Evolutionary conservation across 1,140 invertebrate species (phyloP), one percentile per base, ranked within the genome.

Genomic region (Microplitis mediator): DNA sequence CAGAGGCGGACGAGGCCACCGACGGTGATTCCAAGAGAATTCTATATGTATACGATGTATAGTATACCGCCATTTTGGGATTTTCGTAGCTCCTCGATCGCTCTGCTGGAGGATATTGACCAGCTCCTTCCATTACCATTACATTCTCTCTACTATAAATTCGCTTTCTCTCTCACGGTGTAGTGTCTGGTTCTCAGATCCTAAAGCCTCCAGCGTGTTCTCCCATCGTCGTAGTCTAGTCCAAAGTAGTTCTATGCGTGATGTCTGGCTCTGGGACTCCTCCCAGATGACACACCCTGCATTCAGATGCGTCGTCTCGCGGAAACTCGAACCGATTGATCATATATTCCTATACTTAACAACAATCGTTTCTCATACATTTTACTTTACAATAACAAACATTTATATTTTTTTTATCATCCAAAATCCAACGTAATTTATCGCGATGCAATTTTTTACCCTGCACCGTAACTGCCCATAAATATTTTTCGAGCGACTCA

Each of bases 21-120:
- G 39, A 13, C 34, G 16, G 51, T 4, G 4, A 54, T 54, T 14
- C 11, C 23, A 23, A 23, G 23, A 23, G 23, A 23, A 23, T 23
- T 23, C 23, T 23, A 23, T 23, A 23, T 23, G 1, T 23, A 23
- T 23, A 23, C 23, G 23, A 23, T 2, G 23, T 23, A 23, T 23
- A 23, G 0, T 16, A 50, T 11, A 34, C 13, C 35, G 51, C 51
- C 65, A 67, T 67, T 67, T 67, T 67, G 36, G 62, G 35, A 64
- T 64, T 64, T 62, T 35, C 16, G 14, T 60, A 5, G 23, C 23
- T 23, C 23, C 13, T 31, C 16, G 51, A 54, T 58, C 56, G 23
- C 16, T 34, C 8, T 23, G 56, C 2, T 23, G 23, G 56, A 58
- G 56, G 56, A 58, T 58, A 58, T 58, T 58, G 56, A 58, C 56